phyloP scores from a whole-genome alignment of 2,888 invertebrate genomes.

The Acleris emargana region DNA sequence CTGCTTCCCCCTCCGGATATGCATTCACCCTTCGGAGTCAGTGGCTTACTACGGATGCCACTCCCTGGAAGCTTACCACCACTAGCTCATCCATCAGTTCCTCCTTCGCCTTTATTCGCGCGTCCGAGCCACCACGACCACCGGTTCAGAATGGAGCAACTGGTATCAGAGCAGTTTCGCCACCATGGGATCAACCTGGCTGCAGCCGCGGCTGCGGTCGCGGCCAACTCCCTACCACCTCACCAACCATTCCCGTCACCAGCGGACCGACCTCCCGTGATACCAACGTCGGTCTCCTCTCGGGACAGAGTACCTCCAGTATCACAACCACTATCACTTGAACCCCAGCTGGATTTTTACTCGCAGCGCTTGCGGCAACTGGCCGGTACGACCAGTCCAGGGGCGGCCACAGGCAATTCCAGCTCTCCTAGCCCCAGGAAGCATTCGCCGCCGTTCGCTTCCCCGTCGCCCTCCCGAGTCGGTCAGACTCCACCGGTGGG shows the following conservation, averaged over 20 bases:
- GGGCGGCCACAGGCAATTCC: slow-evolving; percentile 92
- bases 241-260: slow-evolving; percentile 85
- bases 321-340: slow-evolving; percentile 88
- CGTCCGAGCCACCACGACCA: slow-evolving; percentile 91
- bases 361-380: slow-evolving; percentile 99
- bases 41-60: slow-evolving; percentile 89
- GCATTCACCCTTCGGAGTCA: slow-evolving; percentile 90
- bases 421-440: slow-evolving; percentile 92
- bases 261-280: slow-evolving; percentile 82
- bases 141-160: slow-evolving; percentile 92
- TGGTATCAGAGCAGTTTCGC: slow-evolving; percentile 92
- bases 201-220: slow-evolving; percentile 89
- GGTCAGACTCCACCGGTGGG: slow-evolving; percentile 87
- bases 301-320: slow-evolving; percentile 77
- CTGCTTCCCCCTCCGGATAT: slow-evolving; percentile 88
- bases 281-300: slow-evolving; percentile 80
- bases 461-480: slow-evolving; percentile 90
- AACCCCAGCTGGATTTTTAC: slow-evolving; percentile 99
- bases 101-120: slow-evolving; percentile 89
- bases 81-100: slow-evolving; percentile 87
- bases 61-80: slow-evolving; percentile 86
- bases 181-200: slow-evolving; percentile 91
- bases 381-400: slow-evolving; percentile 97
- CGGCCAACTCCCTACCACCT: slow-evolving; percentile 85
- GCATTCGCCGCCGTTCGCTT: slow-evolving; percentile 91